These are phyloP conservation scores for Eulemur macaco DNA, from an alignment of 2,113 vertebrate species.

Conservation along the genomic window DNA sequence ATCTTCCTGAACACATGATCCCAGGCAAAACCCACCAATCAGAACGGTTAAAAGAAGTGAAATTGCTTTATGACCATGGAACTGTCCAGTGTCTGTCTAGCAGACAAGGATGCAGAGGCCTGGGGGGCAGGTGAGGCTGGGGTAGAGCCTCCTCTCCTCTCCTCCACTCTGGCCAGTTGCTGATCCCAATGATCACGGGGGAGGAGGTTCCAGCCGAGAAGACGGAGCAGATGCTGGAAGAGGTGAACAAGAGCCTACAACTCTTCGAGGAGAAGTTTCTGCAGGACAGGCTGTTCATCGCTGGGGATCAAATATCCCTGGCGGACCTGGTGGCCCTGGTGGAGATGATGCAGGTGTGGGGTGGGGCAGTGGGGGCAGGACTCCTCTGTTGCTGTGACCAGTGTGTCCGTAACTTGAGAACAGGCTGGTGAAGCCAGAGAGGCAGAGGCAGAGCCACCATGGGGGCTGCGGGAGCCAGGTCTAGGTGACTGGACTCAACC, in stretches of 20 bases:
- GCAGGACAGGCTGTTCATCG: slow-evolving; percentile 85
- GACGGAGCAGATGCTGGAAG: slow-evolving; percentile 77
- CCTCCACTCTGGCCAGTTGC: slow-evolving; percentile 67
- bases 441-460: not conserved
- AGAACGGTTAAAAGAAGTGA: not conserved
- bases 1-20: not conserved
- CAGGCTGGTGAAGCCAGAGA: not conserved
- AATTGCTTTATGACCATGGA: not conserved
- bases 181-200: slow-evolving; percentile 83
- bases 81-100: not conserved
- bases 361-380: too few relatives aligned
- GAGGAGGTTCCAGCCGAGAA: slow-evolving; percentile 84
- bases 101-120: not conserved
- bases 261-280: slow-evolving; percentile 89
- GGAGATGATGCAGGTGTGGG: slow-evolving; percentile 92
- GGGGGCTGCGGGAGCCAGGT: not conserved
- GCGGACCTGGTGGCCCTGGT: slow-evolving; percentile 90
- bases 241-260: slow-evolving; percentile 80
- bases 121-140: not conserved
- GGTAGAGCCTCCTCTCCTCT: not conserved
- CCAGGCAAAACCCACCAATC: not conserved
- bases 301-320: slow-evolving; percentile 86
- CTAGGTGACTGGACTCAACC: not conserved
- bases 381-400: not conserved
- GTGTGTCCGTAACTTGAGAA: not conserved